Base-by-base conservation (phyloP, 53 echinoderm and acorn worm species). In the Crossaster papposus region DNA sequence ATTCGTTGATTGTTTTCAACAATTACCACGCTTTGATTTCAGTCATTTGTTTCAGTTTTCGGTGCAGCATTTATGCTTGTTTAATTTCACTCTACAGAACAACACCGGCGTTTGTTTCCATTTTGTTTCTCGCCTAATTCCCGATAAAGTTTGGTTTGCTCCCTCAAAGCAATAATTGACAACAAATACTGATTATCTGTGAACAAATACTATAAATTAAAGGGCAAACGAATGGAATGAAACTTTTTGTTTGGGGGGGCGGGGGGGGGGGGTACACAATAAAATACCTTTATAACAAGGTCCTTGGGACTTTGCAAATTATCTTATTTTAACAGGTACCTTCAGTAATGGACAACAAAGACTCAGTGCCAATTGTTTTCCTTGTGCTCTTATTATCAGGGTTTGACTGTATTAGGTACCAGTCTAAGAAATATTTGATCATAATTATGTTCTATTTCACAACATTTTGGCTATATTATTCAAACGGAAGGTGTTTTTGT, bases 21-120 rank as follows among this genome's bases (percentile, higher is more conserved):
- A 83, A 83, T 65, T 36, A n/a, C 83, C 28, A 36, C 44, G 44
- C 44, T 44, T 68, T 68, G 65, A 83, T 68, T 65, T 26, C 83
- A 33, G 32, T 68, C 50, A 83, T 83, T 83, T 83, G 65, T 83
- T 65, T 20, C 75, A 74, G 75, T 83, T 83, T 36, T 31, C 83
- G 23, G 64, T 83, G 9, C 38, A 68, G 68, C 68, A 3, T 65
- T 65, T 79, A 44, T 52, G 83, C 36, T 37, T 83, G 83, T 83
- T 83, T 83, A 83, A 83, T 83, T 65, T 38, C 29, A 36, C 34
- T n/a, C 22, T n/a, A 68, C 17, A 26, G 0, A 68, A 3, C 68
- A 68, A 4, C 28, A 11, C 4, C 28, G 28, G 3, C 4, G 17
- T 3, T 35, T 35, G 74, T 73, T 35, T 73, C 18, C 11, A 73